Evolutionary conservation across 2,797 vertebrate species (phyloP).

Genomic region (Phrynocephalus forsythii): DNA sequence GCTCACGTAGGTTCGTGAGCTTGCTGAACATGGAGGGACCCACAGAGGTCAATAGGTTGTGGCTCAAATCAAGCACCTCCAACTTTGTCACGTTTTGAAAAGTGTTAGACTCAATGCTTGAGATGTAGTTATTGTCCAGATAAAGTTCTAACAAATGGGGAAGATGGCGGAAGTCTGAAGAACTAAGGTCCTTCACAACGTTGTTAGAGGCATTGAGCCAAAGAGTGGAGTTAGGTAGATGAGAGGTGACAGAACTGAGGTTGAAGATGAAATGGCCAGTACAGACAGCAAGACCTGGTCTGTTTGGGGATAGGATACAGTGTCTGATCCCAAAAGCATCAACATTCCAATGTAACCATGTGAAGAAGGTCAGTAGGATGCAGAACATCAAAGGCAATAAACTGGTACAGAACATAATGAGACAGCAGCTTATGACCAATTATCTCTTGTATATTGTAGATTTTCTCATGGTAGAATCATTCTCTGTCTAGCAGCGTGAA

Average conservation of each 20-base stretch:
- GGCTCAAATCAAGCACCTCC: conserved; percentile 49
- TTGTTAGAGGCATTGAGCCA: conserved; percentile 57
- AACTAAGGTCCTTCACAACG: neutral
- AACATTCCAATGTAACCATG: neutral
- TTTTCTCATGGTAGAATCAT: neutral
- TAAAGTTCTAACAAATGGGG: conserved; percentile 37
- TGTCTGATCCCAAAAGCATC: conserved; percentile 38
- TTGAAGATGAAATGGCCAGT: conserved; percentile 15
- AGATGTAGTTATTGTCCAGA: conserved; percentile 49
- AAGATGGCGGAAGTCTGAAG: conserved; percentile 44
- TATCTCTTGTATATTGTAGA: neutral
- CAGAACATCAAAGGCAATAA: neutral
- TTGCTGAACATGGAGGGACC: conserved; percentile 2
- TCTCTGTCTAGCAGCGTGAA: neutral
- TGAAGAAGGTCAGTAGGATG: neutral
- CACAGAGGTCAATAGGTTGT: conserved; percentile 45
- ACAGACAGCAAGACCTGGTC: conserved; percentile 39
- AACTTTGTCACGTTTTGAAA: conserved; percentile 45
- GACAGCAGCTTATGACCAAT: too few relatives aligned
- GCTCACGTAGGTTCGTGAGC: conserved; percentile 36
- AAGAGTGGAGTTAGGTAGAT: conserved; percentile 44
- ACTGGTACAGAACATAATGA: neutral
- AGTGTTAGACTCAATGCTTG: conserved; percentile 7
- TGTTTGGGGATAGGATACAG: conserved; percentile 35
- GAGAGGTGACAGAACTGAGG: conserved; percentile 21